Base-by-base conservation (phyloP, 2,113 vertebrate species). In the Ailuropoda melanoleuca region DNA sequence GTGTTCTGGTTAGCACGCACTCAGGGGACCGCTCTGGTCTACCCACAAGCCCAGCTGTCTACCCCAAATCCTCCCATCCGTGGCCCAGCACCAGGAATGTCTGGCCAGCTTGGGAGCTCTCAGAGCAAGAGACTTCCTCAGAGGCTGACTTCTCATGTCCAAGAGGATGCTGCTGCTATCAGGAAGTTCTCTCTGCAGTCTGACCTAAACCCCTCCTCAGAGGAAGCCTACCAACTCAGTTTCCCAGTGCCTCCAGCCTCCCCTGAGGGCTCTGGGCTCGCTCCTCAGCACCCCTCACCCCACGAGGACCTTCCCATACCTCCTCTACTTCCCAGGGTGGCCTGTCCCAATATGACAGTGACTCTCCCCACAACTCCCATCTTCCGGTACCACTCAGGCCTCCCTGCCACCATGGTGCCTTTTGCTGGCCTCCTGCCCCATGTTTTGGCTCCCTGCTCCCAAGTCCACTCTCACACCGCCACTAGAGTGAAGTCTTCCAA, bases 41-140 rank as follows among this genome's bases (percentile, higher is more conserved):
- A 75, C 97, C 97, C 97, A 94, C 90, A 98, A 97, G 90, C 94
- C 87, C 95, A 97, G 95, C 94, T 96, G 97, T 98, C 97, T 97
- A 95, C 92, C 96, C 94, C 70, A 96, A 97, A 92, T 92, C 94
- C 95, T 97, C 93, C 92, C 66, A 88, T 93, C 88, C 17, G 1
- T 96, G 95, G 95, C 94, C 74, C 39, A 0, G 81, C 64, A 93
- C 80, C 94, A 97, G 82, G 66, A 97, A 60, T 94, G 66, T 97
- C 97, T 97, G 64, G 97, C 82, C 95, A 97, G 88, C 50, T 81
- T 88, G 72, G 84, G 95, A 81, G 95, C 94, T 96, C 93, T 96
- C 60, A 97, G 3, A 93, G 68, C 56, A 95, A 83, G 77, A 97
- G 66, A 93, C 92, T 97, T 96, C 78, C 96, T 97, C 12, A 58